These are phyloP conservation scores for Diplodus puntazzo DNA, from an alignment of 2,797 vertebrate genomes.

Conservation along the genomic window DNA sequence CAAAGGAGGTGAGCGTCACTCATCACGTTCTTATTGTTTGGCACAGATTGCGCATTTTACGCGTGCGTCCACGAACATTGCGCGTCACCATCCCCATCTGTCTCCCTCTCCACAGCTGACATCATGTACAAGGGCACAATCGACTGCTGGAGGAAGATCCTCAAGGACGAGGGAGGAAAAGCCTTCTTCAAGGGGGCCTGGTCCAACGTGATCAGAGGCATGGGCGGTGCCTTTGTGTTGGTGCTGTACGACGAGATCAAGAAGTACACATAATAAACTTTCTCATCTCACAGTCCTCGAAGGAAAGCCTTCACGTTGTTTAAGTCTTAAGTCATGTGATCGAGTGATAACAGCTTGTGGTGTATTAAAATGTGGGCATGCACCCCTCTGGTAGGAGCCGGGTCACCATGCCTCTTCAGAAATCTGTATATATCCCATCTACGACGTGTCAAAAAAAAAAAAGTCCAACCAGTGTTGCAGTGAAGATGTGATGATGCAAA, in stretches of 20 bases:
- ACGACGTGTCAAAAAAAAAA: constrained; percentile 27
- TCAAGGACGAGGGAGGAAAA: constrained; percentile 93
- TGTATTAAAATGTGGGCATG: constrained; percentile 73
- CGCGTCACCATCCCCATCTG: constrained; percentile 19
- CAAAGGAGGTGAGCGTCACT: constrained; percentile 91
- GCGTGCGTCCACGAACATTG: neutral
- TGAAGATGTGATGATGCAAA: constrained; percentile 42
- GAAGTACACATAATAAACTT: constrained; percentile 90
- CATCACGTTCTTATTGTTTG: neutral
- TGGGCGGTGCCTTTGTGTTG: constrained; percentile 98
- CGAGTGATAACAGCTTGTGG: constrained; percentile 84
- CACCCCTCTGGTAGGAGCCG: constrained; percentile 31
- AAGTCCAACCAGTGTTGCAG: constrained; percentile 51
- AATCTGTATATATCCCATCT: constrained; percentile 71
- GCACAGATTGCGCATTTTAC: constrained; percentile 15
- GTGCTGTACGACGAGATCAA: constrained; percentile 99
- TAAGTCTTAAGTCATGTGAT: constrained; percentile 86
- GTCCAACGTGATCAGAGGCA: constrained; percentile 98
- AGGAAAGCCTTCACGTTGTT: constrained; percentile 75
- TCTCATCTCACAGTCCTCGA: constrained; percentile 50
- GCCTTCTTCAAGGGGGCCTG: constrained; percentile 99
- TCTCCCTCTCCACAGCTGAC: constrained; percentile 88
- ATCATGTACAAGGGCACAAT: constrained; percentile 99
- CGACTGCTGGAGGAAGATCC: constrained; percentile 98
- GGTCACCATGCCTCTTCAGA: constrained; percentile 50